Evolutionary conservation across 2,888 invertebrate genomes (phyloP).

Genomic region (Holacanthella duospinosa): DNA sequence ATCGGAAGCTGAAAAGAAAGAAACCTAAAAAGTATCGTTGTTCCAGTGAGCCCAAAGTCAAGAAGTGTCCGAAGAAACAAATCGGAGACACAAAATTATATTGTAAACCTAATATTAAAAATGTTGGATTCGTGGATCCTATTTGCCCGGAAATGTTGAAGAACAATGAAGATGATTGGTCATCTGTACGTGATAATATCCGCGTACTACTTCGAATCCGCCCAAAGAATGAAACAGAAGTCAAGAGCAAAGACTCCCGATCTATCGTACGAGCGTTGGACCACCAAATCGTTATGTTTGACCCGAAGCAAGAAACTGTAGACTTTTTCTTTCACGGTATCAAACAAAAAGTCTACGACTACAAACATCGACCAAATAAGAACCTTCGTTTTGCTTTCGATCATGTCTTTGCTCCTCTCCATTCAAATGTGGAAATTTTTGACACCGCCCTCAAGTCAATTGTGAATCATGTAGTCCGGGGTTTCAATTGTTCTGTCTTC

Average conservation of each 20-base stretch:
- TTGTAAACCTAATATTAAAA: too few relatives aligned
- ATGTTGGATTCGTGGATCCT: too few relatives aligned
- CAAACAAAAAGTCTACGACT: slow-evolving; percentile 63
- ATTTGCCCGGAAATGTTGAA: too few relatives aligned
- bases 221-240: slow-evolving; percentile 61
- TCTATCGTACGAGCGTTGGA: slow-evolving; percentile 65
- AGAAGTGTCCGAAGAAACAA: too few relatives aligned
- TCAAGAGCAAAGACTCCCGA: slow-evolving; percentile 41
- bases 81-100: too few relatives aligned
- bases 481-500: slow-evolving; percentile 86
- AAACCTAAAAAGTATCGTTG: too few relatives aligned
- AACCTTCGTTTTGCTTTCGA: slow-evolving; percentile 80
- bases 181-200: slow-evolving; percentile 45
- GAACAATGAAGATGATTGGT: background rate
- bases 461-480: slow-evolving; percentile 63
- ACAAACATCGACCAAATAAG: slow-evolving; percentile 62
- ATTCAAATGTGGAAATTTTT: slow-evolving; percentile 65
- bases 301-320: slow-evolving; percentile 67
- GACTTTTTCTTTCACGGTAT: slow-evolving; percentile 74
- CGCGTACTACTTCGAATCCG: slow-evolving; percentile 75
- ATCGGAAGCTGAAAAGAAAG: too few relatives aligned
- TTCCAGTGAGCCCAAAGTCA: too few relatives aligned
- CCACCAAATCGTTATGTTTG: slow-evolving; percentile 62
- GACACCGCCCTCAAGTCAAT: slow-evolving; percentile 65
- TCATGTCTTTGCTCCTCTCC: slow-evolving; percentile 59